Conservation (phyloP, 2,888 invertebrate species). For the Acleris literana region DNA sequence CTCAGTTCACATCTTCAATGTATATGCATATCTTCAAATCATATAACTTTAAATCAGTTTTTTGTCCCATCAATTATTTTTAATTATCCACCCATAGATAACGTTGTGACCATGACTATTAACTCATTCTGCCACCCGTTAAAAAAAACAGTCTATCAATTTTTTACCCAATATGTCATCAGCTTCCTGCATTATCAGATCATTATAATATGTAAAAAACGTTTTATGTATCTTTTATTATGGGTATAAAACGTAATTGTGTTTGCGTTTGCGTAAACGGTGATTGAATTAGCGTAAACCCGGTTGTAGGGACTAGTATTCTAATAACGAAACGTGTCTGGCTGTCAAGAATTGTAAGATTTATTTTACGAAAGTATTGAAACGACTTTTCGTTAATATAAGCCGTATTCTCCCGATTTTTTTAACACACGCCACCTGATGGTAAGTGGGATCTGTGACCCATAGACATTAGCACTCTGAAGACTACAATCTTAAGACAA, state of each 20-base stretch:
- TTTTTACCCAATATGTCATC: conserved; percentile 12
- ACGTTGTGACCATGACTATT: conserved; percentile 10
- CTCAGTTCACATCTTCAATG: no score
- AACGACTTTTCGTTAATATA: not conserved
- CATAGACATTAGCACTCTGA: no score
- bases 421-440: no score
- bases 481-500: no score
- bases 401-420: no score
- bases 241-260: conserved; percentile 13
- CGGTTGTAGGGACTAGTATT: conserved; percentile 1
- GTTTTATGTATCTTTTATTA: conserved; percentile 23
- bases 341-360: not conserved
- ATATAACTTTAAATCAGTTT: not conserved
- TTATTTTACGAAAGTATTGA: not conserved
- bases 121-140: not conserved
- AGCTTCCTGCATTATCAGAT: conserved; percentile 10
- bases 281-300: conserved; percentile 7
- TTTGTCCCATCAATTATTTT: conserved; percentile 13
- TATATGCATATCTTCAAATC: no score
- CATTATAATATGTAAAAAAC: conserved; percentile 14
- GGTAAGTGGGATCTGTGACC: no score
- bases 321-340: not conserved
- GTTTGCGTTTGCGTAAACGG: conserved; percentile 8
- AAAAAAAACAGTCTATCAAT: conserved; percentile 8
- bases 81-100: conserved; percentile 11